phyloP scores from a whole-genome alignment of 1,140 invertebrate species.

The Pseudomyrmex sp. region DNA sequence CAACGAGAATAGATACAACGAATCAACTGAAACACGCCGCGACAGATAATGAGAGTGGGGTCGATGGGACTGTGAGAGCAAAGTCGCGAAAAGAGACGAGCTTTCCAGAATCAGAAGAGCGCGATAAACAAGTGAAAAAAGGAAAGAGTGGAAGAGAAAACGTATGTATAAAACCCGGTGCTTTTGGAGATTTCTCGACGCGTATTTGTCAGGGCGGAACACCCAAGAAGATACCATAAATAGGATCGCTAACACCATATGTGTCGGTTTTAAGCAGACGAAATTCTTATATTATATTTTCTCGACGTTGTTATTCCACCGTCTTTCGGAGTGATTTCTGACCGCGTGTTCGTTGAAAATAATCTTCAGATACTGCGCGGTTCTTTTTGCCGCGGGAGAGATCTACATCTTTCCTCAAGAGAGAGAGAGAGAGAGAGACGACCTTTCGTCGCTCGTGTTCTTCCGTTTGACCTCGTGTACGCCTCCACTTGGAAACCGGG shows the following conservation, averaged over 20 bases:
- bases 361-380: constrained; percentile 47
- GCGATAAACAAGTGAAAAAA: constrained; percentile 25
- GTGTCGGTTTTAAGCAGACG: constrained; percentile 57
- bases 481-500: constrained; percentile 37
- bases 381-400: background rate
- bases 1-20: constrained; percentile 6
- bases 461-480: constrained; percentile 53
- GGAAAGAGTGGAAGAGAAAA: background rate
- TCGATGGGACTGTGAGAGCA: background rate
- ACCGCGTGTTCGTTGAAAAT: constrained; percentile 36
- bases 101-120: constrained; percentile 20
- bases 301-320: constrained; percentile 31
- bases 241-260: constrained; percentile 56
- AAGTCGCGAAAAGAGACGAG: constrained; percentile 36
- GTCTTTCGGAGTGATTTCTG: constrained; percentile 35
- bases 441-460: constrained; percentile 26
- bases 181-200: constrained; percentile 53
- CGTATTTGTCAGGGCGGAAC: constrained; percentile 69
- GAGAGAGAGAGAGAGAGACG: background rate
- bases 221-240: constrained; percentile 66
- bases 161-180: constrained; percentile 40
- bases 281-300: constrained; percentile 72
- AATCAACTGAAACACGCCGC: constrained; percentile 48
- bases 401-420: too few relatives aligned
- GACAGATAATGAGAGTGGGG: constrained; percentile 41